A percentile compares a stretch with the other conserved stretches of the same genome.
These are phyloP conservation scores for Melanerpes formicivorus DNA, from an alignment of 2,113 vertebrate species.

Conservation along the genomic window DNA sequence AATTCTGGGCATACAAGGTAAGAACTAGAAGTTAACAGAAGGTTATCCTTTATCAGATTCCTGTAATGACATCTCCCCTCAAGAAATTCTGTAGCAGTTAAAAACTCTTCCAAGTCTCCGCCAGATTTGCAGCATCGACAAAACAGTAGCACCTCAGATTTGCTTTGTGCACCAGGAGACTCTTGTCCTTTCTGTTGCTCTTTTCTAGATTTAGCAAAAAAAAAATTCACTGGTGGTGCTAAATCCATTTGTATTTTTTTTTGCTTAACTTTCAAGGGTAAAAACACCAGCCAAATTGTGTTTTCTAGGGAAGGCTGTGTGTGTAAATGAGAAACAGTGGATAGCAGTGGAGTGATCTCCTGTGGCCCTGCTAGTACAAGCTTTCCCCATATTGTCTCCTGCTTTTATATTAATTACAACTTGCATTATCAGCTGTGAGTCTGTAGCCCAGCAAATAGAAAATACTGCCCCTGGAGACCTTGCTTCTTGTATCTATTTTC, in stretches of 20 bases:
- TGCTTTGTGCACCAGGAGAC: constrained; percentile 49
- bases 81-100: constrained; percentile 24
- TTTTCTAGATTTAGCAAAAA: constrained; percentile 85
- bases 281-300: constrained; percentile 78
- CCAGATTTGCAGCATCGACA: constrained; percentile 38
- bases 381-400: constrained; percentile 94
- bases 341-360: constrained; percentile 85
- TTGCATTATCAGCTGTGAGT: constrained; percentile 97
- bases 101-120: constrained; percentile 36
- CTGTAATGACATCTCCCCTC: background rate
- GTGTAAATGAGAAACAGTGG: constrained; percentile 89
- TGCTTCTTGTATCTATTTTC: constrained; percentile 93
- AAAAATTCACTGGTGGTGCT: constrained; percentile 85
- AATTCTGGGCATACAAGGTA: constrained; percentile 1
- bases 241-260: constrained; percentile 81
- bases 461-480: constrained; percentile 91
- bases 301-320: constrained; percentile 78
- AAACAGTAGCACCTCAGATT: constrained; percentile 29
- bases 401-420: constrained; percentile 99
- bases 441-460: constrained; percentile 96
- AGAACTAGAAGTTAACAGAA: constrained; percentile 23
- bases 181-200: constrained; percentile 49
- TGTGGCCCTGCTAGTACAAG: constrained; percentile 86
- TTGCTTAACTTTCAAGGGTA: constrained; percentile 86
- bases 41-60: background rate